Percentiles rank a stretch among this genome's conserved stretches.
These are phyloP conservation scores for Poecilia wingei DNA, from an alignment of 2,797 vertebrate genomes.

Conservation along the genomic window DNA sequence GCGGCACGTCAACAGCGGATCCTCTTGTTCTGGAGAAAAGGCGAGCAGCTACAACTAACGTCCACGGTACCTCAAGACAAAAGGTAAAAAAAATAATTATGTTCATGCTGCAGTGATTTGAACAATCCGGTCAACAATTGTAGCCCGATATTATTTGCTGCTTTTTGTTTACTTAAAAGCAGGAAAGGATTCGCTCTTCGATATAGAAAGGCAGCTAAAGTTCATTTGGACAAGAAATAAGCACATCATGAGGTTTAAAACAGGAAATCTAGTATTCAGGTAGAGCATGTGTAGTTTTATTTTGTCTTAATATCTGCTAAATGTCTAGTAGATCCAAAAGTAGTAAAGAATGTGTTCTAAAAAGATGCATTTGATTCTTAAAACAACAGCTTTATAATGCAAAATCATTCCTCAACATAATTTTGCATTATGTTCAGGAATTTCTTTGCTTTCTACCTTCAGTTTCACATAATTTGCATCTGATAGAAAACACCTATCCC, in stretches of 20 bases:
- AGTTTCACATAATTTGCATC: background rate
- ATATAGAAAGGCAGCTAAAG: background rate
- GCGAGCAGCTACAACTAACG: constrained; percentile 9
- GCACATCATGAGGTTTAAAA: background rate
- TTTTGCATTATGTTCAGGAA: background rate
- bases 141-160: background rate
- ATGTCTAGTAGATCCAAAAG: background rate
- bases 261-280: background rate
- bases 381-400: background rate
- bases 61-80: constrained; percentile 20
- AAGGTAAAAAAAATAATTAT: constrained; percentile 46
- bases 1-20: constrained; percentile 21
- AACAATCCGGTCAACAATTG: background rate
- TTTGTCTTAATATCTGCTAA: background rate
- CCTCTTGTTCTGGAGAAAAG: constrained; percentile 22
- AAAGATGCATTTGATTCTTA: background rate
- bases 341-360: background rate
- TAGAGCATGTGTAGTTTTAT: background rate
- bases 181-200: background rate
- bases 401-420: background rate
- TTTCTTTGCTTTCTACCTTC: background rate
- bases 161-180: background rate
- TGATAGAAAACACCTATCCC: background rate
- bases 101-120: constrained; percentile 11
- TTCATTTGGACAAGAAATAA: background rate